These are phyloP conservation scores for Drosophila pachea DNA, from an alignment of 1,140 invertebrate species.

Conservation along the genomic window DNA sequence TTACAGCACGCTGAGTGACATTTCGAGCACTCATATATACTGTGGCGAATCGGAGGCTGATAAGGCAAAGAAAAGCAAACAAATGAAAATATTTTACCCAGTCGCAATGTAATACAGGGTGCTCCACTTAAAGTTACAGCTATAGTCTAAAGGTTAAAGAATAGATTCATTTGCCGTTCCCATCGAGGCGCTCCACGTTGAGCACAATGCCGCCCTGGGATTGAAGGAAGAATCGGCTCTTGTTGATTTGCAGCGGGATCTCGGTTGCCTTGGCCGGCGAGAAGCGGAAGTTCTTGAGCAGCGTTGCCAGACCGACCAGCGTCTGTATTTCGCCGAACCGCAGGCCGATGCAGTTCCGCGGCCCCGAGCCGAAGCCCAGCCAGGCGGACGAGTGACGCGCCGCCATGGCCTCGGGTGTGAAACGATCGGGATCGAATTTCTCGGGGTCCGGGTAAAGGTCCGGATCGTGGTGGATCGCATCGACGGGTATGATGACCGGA, in stretches of 20 bases:
- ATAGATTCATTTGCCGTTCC: too few relatives aligned
- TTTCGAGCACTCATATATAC: background rate
- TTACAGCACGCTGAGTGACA: conserved; percentile 18
- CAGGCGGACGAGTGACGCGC: conserved; percentile 81
- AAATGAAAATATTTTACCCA: background rate
- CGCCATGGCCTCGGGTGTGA: conserved; percentile 79
- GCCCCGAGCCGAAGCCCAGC: conserved; percentile 86
- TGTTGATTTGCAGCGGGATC: conserved; percentile 78
- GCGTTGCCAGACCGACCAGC: conserved; percentile 44
- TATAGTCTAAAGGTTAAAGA: too few relatives aligned
- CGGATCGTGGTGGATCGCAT: conserved; percentile 80
- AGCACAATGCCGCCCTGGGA: conserved; percentile 70
- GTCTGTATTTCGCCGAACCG: conserved; percentile 65
- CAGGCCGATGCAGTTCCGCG: conserved; percentile 82
- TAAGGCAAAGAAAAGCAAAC: background rate
- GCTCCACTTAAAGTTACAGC: too few relatives aligned
- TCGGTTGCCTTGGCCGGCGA: conserved; percentile 67
- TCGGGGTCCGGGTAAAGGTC: conserved; percentile 81
- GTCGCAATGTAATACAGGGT: too few relatives aligned
- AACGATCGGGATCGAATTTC: conserved; percentile 83
- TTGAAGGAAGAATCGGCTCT: conserved; percentile 74
- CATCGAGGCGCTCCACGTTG: conserved; percentile 24
- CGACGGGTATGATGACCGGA: conserved; percentile 80
- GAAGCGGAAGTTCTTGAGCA: conserved; percentile 74
- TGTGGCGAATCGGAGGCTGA: conserved; percentile 5